Evolutionary conservation across 2,113 vertebrate species (phyloP).

Genomic region (Callipepla squamata): DNA sequence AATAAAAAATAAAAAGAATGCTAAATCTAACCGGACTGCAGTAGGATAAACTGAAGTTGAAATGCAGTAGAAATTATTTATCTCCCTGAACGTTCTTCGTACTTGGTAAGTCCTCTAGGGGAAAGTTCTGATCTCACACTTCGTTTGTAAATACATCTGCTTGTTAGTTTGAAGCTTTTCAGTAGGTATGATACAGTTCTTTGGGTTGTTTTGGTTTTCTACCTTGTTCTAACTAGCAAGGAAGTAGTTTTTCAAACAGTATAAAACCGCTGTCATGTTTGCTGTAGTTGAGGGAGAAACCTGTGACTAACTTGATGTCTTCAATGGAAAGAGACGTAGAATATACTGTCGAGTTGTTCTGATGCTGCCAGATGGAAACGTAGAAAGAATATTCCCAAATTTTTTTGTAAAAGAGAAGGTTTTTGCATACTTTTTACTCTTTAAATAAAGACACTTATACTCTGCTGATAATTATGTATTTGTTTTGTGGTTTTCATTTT

Average conservation of each 20-base stretch:
- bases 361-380: conserved; percentile 71
- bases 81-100: not conserved
- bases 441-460: conserved; percentile 81
- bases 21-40: not conserved
- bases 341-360: conserved; percentile 70
- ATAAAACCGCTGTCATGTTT: conserved; percentile 46
- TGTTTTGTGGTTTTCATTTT: conserved; percentile 75
- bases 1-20: not conserved
- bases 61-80: not conserved
- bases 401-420: conserved; percentile 79
- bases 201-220: conserved; percentile 53
- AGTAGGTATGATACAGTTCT: not conserved
- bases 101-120: not conserved
- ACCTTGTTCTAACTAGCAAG: conserved; percentile 51
- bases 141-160: conserved; percentile 25
- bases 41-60: not conserved
- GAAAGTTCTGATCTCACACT: not conserved
- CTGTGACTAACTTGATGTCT: conserved; percentile 76
- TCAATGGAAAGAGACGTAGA: conserved; percentile 69
- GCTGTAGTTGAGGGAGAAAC: conserved; percentile 55
- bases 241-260: conserved; percentile 51
- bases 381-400: conserved; percentile 58
- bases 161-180: conserved; percentile 19
- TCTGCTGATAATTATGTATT: conserved; percentile 79
- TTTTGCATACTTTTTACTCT: conserved; percentile 84